phyloP scores from a whole-genome alignment of 1,140 invertebrate genomes.

The Thereuonema tuberculata region DNA sequence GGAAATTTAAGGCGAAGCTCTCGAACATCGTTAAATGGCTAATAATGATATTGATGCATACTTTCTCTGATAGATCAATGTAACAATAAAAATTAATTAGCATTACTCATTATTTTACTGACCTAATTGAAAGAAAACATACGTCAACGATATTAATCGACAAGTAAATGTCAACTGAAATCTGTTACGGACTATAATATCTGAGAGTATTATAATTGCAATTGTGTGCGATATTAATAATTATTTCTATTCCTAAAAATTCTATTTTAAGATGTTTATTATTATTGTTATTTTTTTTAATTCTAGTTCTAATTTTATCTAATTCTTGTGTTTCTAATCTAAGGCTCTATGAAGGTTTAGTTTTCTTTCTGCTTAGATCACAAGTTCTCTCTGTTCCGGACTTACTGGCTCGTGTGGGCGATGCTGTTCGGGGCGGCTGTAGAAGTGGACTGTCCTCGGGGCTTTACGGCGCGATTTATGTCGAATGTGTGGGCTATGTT shows the following conservation, averaged over 20 bases:
- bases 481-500: constrained; percentile 98
- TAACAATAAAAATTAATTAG: no score
- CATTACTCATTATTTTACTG: no score
- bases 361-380: constrained; percentile 32
- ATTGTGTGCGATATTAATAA: neutral
- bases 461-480: constrained; percentile 86
- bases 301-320: neutral
- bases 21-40: no score
- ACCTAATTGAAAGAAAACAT: no score
- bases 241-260: neutral
- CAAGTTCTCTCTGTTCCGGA: constrained; percentile 88
- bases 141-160: no score
- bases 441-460: constrained; percentile 84
- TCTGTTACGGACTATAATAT: neutral
- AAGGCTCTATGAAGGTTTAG: neutral
- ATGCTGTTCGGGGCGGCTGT: constrained; percentile 95
- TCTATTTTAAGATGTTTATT: neutral
- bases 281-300: neutral
- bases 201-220: neutral
- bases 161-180: no score
- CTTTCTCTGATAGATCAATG: no score
- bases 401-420: constrained; percentile 99
- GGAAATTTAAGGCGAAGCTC: no score
- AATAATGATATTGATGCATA: no score
- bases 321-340: neutral